A percentile compares a stretch with the other conserved stretches of the same genome.
Conservation (phyloP, 2,113 vertebrate genomes). For the Mus pahari region DNA sequence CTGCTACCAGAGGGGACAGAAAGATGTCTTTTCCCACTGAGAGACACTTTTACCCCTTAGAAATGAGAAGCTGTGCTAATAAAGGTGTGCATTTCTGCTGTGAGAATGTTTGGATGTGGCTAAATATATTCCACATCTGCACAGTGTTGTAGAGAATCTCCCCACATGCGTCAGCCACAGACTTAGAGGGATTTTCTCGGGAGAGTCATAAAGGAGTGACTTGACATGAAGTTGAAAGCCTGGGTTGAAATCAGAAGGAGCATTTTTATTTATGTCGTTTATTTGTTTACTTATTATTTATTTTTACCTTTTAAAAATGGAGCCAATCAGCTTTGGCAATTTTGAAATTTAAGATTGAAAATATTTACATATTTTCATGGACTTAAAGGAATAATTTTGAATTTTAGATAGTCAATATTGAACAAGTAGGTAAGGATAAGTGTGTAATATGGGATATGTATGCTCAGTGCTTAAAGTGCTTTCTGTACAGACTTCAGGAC, state of each 20-base stretch:
- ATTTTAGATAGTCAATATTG: not conserved
- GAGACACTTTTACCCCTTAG: slow-evolving; percentile 49
- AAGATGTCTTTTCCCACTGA: slow-evolving; percentile 59
- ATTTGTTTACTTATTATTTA: not conserved
- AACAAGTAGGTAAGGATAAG: too few relatives aligned
- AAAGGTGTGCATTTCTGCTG: not conserved
- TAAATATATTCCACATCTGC: slow-evolving; percentile 71
- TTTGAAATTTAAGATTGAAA: not conserved
- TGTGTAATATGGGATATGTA: not conserved
- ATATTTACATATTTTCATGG: not conserved
- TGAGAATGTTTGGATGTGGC: not conserved
- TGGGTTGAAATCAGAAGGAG: slow-evolving; percentile 11
- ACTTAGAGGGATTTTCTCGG: not conserved
- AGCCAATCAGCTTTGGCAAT: not conserved
- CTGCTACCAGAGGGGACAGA: slow-evolving; percentile 10
- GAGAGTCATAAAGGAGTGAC: not conserved
- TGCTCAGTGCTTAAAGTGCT: too few relatives aligned
- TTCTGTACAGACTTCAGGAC: not conserved
- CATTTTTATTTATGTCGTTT: not conserved
- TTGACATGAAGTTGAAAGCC: slow-evolving; percentile 21
- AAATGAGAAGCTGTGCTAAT: not conserved
- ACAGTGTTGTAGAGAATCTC: not conserved
- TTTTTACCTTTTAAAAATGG: not conserved
- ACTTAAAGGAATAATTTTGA: too few relatives aligned
- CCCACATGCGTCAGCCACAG: not conserved